Percentiles rank a stretch among this genome's conserved stretches.
These are phyloP conservation scores for Sterrhoptilus dennistouni DNA, from an alignment of 2,113 vertebrate genomes.

Conservation along the genomic window DNA sequence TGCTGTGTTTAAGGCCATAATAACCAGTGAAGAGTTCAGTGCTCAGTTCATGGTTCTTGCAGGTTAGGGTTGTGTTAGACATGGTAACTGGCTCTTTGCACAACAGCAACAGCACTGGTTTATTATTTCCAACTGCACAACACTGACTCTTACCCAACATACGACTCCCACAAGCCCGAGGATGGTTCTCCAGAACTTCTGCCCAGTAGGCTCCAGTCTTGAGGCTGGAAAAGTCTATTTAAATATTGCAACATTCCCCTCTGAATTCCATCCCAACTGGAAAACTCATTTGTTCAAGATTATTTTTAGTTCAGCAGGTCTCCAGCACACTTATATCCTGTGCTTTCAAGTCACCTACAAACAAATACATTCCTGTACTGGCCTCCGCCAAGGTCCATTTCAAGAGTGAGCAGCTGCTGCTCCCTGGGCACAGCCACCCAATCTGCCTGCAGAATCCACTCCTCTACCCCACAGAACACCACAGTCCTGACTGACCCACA, in stretches of 20 bases:
- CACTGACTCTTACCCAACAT: neutral
- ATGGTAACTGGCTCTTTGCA: neutral
- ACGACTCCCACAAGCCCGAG: accelerated
- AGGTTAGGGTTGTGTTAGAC: neutral
- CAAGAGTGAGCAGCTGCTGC: neutral
- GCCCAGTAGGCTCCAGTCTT: neutral
- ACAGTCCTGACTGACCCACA: neutral
- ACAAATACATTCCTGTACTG: neutral
- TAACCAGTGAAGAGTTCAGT: neutral
- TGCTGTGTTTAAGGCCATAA: neutral
- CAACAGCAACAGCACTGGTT: neutral
- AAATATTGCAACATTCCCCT: neutral
- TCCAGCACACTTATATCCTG: neutral
- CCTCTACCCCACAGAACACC: neutral
- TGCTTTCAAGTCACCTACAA: neutral
- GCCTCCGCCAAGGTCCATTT: neutral
- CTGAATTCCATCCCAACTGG: neutral
- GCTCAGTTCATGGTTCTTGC: neutral
- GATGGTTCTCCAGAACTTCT: neutral
- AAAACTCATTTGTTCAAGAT: neutral
- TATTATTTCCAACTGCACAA: neutral
- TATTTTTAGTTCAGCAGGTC: neutral
- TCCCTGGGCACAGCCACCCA: neutral
- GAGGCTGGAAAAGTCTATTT: neutral
- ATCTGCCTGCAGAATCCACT: neutral